phyloP scores from a whole-genome alignment of 2,113 vertebrate species.

The Leptobrachium ailaonicum region DNA sequence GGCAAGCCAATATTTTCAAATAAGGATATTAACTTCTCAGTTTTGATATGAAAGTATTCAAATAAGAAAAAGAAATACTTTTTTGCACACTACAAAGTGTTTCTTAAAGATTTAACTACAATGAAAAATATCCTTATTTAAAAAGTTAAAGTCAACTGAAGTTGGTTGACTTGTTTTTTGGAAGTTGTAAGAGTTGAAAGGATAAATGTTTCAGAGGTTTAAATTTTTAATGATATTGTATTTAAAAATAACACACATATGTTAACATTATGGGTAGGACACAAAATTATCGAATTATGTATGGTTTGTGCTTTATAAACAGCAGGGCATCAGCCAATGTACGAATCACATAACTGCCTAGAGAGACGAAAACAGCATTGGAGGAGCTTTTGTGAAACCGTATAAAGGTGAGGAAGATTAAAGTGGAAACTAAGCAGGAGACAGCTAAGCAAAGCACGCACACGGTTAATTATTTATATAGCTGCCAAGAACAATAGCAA shows the following conservation, averaged over 20 bases:
- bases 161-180: slow-evolving; percentile 1
- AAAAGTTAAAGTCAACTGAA: not conserved
- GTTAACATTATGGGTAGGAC: slow-evolving; percentile 12
- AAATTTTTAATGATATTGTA: slow-evolving; percentile 15
- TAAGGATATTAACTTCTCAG: too few species aligned
- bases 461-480: slow-evolving; percentile 45
- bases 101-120: too few species aligned
- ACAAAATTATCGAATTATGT: slow-evolving; percentile 32
- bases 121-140: not conserved
- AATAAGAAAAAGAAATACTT: too few species aligned
- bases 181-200: not conserved
- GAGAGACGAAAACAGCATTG: slow-evolving; percentile 29
- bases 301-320: slow-evolving; percentile 37
- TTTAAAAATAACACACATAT: slow-evolving; percentile 20
- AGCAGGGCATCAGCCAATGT: slow-evolving; percentile 15
- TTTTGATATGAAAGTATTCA: too few species aligned
- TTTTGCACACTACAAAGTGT: too few species aligned
- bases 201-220: slow-evolving; percentile 6
- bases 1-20: too few species aligned
- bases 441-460: slow-evolving; percentile 31
- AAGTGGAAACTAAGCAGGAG: slow-evolving; percentile 27
- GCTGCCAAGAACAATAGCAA: slow-evolving; percentile 35
- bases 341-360: slow-evolving; percentile 19
- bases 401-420: slow-evolving; percentile 40
- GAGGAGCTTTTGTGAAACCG: slow-evolving; percentile 12